Evolutionary conservation across 2,797 vertebrate genomes (phyloP), one percentile per base, ranked within the genome.

Genomic region (Morus bassanus): DNA sequence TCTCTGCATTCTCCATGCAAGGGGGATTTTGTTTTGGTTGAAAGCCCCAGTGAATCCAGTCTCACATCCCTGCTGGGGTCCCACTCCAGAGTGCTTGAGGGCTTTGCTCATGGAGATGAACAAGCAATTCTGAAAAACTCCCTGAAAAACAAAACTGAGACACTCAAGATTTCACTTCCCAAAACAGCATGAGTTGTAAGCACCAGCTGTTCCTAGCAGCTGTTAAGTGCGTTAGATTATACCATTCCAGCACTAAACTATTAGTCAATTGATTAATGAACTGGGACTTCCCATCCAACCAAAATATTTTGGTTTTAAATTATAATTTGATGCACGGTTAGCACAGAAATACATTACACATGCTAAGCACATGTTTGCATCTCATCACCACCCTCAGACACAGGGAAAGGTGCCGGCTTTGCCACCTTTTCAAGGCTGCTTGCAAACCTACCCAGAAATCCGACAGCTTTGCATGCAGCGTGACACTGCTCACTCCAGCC

Each of bases 231-330:
- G 5, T 87, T 91, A 73, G 74, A 91, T 82, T 84, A 64, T 64
- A 88, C 63, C 41, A 61, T 93, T 94, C 94, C 83, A 48, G 81
- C 81, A 88, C 65, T 70, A 48, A 95, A 75, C 63, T 83, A 96
- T 92, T 69, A 80, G 74, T 59, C 86, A 85, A 89, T 81, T 85
- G 92, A 93, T 91, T 88, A 92, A 96, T 75, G 76, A 89, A 89
- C 90, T 45, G 54, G 59, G 91, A 88, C 59, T 95, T 82, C 89
- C 75, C 77, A 88, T 89, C 80, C 92, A 93, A 95, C 79, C 60
- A 86, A 85, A 96, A 95, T 67, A 78, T 95, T 94, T 96, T 78
- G 45, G 41, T 64, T 95, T 80, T 60, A 84, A 94, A 91, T 75
- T 92, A 88, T 85, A 88, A 91, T 89, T 92, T 64, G 63, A 65